These are phyloP conservation scores for Caenorhabditis parvicauda DNA, from an alignment of 2,888 invertebrate genomes.

Conservation along the genomic window DNA sequence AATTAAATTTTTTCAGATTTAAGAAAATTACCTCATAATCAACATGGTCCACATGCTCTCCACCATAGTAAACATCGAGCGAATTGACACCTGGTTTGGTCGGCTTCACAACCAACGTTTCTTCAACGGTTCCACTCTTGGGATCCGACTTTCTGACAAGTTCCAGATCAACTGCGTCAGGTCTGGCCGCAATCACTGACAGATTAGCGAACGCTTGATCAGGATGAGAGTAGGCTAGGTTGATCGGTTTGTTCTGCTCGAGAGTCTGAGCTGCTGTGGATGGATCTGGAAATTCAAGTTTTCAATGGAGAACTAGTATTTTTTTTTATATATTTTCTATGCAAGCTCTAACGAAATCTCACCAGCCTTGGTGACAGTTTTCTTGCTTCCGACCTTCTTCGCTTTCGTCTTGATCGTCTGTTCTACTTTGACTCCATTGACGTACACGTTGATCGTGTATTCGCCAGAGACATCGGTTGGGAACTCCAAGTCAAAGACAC, in stretches of 20 bases:
- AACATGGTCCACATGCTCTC: conserved; percentile 28
- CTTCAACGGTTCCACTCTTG: conserved; percentile 3
- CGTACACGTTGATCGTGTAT: conserved; percentile 20
- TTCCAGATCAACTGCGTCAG: conserved; percentile 29
- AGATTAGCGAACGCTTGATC: no score
- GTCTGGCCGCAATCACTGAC: conserved; percentile 12
- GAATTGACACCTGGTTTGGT: conserved; percentile 22
- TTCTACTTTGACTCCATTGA: conserved; percentile 24
- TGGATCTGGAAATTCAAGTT: no score
- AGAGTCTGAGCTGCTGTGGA: no score
- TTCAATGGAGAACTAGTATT: no score
- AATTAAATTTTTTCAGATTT: no score
- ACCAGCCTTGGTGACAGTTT: conserved; percentile 13
- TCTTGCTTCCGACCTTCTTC: conserved; percentile 17
- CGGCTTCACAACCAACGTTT: conserved; percentile 13
- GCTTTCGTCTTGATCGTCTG: conserved; percentile 9
- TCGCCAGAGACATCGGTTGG: conserved; percentile 30
- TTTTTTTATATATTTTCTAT: no score
- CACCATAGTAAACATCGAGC: conserved; percentile 26
- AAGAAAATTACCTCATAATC: conserved; percentile 24
- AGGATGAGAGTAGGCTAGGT: no score
- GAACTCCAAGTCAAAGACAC: conserved; percentile 23
- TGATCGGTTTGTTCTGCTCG: no score
- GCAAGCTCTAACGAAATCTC: background rate
- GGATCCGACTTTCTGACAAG: no score